Conservation (phyloP, 2,113 vertebrate genomes). For the Athene noctua region DNA sequence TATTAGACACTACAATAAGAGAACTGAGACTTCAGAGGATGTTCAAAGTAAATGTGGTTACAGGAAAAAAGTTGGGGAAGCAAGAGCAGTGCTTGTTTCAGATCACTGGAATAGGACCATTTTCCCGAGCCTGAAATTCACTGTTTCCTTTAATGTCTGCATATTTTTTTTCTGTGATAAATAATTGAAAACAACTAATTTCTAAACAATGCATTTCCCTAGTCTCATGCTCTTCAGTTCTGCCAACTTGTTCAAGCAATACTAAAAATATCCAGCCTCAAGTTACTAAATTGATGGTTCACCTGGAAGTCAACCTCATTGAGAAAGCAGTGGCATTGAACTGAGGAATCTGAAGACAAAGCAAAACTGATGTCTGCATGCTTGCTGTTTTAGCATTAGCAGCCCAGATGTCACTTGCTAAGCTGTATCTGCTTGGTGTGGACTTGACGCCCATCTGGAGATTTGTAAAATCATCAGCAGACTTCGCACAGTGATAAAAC, state of each 20-base stretch:
- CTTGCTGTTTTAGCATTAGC: background rate
- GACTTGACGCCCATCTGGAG: conserved; percentile 7
- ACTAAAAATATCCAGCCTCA: background rate
- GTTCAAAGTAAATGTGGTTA: background rate
- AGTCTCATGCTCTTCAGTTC: background rate
- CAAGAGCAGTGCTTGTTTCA: background rate
- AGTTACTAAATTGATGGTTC: background rate
- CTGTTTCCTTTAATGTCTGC: background rate
- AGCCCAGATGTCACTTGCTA: conserved; percentile 16
- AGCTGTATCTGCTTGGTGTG: background rate
- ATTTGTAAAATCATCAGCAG: conserved; percentile 8
- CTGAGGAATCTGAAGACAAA: background rate
- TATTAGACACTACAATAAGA: background rate
- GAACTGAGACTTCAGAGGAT: background rate
- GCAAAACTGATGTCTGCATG: background rate
- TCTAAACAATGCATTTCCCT: background rate
- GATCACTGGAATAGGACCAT: accelerated
- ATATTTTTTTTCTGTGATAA: background rate
- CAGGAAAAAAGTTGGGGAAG: background rate
- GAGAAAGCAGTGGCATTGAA: background rate
- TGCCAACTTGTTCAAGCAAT: background rate
- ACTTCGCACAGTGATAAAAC: background rate
- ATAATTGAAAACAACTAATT: background rate
- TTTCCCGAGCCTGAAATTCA: background rate
- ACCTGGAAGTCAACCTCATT: background rate